Percentiles rank a stretch among this genome's conserved stretches.
phyloP scores from a whole-genome alignment of 2,113 vertebrate species.

The Mus pahari region DNA sequence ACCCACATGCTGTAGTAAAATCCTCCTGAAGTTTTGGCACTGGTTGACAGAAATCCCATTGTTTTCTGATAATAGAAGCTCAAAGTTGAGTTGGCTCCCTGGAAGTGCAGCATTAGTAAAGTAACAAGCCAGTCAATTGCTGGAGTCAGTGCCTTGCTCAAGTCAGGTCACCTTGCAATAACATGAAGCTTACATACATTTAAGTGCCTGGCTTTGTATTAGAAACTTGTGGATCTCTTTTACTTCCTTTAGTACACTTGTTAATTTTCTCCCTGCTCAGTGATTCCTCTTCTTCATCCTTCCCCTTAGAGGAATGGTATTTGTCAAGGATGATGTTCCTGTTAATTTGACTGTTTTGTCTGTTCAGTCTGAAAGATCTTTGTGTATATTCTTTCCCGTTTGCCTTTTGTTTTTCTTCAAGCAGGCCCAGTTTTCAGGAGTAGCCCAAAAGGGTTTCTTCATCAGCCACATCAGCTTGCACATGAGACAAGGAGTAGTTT shows the following conservation, averaged over 20 bases:
- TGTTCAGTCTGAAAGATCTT: not conserved
- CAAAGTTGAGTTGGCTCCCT: slow-evolving; percentile 85
- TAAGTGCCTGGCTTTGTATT: slow-evolving; percentile 77
- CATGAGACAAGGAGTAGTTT: not conserved
- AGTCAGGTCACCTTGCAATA: slow-evolving; percentile 74
- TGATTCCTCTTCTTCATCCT: fast-evolving
- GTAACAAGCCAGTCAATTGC: slow-evolving; percentile 82
- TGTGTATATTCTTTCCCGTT: not conserved
- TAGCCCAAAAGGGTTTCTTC: not conserved
- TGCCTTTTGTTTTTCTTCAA: not conserved
- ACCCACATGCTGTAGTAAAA: not conserved
- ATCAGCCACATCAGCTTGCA: not conserved
- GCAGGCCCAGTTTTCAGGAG: too few species aligned
- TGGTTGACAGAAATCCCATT: slow-evolving; percentile 84
- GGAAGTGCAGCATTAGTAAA: slow-evolving; percentile 82
- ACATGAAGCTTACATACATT: slow-evolving; percentile 82
- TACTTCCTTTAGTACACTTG: not conserved
- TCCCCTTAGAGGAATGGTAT: not conserved
- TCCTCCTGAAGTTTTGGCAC: slow-evolving; percentile 77
- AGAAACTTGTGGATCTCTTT: slow-evolving; percentile 66
- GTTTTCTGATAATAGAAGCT: slow-evolving; percentile 85
- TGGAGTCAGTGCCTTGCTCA: slow-evolving; percentile 68
- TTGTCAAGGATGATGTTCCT: not conserved
- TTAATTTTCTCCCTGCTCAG: not conserved
- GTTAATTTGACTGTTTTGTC: not conserved